These are phyloP conservation scores for Pluvialis apricaria DNA, from an alignment of 2,113 vertebrate species.

Conservation along the genomic window DNA sequence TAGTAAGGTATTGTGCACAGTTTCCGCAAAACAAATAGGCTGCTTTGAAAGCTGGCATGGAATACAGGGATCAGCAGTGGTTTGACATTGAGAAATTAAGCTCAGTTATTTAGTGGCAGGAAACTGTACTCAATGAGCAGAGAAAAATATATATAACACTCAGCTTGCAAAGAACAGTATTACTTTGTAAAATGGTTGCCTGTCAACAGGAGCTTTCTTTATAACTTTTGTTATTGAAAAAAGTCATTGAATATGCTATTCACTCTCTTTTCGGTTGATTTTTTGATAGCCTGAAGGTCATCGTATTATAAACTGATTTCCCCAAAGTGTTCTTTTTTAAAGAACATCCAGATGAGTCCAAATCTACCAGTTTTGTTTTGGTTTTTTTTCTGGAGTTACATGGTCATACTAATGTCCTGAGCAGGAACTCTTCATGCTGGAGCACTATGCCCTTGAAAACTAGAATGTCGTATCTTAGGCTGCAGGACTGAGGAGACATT, in stretches of 20 bases:
- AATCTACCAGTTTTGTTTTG: not conserved
- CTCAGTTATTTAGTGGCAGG: constrained; percentile 18
- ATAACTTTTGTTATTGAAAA: constrained; percentile 42
- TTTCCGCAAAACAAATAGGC: constrained; percentile 1
- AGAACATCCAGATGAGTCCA: not conserved
- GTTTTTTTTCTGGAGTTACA: not conserved
- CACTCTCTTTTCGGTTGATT: constrained; percentile 1
- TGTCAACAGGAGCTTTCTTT: constrained; percentile 18
- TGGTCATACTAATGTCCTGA: not conserved
- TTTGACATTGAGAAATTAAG: constrained; percentile 54
- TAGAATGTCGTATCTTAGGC: not conserved
- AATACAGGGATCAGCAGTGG: constrained; percentile 1
- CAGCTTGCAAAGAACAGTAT: not conserved
- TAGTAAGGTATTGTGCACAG: not conserved
- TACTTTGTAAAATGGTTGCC: constrained; percentile 16
- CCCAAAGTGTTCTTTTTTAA: not conserved
- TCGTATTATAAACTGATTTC: constrained; percentile 34
- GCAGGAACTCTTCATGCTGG: not conserved
- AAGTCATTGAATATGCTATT: constrained; percentile 56
- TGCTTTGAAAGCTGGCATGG: not conserved
- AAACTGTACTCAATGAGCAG: not conserved
- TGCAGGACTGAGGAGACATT: not conserved
- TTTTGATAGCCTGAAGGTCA: constrained; percentile 36
- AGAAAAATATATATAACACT: not conserved
- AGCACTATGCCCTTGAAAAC: not conserved